These are phyloP conservation scores for Amniataba percoides DNA, from an alignment of 2,797 vertebrate species.

Conservation along the genomic window DNA sequence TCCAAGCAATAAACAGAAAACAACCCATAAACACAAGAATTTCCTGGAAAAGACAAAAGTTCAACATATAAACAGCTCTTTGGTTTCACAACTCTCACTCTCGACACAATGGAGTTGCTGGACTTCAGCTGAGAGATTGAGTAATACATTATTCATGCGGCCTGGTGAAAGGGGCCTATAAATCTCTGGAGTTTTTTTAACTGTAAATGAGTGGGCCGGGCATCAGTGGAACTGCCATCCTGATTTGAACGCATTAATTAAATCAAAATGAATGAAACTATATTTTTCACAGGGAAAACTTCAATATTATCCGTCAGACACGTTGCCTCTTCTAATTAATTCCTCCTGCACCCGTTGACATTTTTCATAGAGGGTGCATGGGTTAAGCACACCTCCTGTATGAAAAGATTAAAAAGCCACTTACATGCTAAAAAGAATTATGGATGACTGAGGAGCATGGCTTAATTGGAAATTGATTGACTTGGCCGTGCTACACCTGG, in stretches of 20 bases:
- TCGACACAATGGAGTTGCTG: constrained; percentile 14
- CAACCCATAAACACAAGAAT: background rate
- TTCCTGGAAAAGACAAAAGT: constrained; percentile 10
- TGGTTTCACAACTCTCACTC: constrained; percentile 13
- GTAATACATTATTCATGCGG: constrained; percentile 70
- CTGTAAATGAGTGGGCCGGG: constrained; percentile 53
- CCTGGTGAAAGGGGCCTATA: constrained; percentile 57
- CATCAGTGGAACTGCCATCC: constrained; percentile 47
- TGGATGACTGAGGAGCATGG: constrained; percentile 60
- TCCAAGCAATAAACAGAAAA: constrained; percentile 11
- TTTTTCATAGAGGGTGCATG: constrained; percentile 46
- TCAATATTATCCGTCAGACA: constrained; percentile 55
- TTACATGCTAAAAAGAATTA: constrained; percentile 71
- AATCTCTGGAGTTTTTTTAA: constrained; percentile 67
- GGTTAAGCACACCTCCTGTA: constrained; percentile 67
- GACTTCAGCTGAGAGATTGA: constrained; percentile 55
- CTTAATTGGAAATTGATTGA: constrained; percentile 81
- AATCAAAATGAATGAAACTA: constrained; percentile 63
- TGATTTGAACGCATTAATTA: constrained; percentile 63
- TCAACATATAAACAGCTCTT: constrained; percentile 27
- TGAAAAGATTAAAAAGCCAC: constrained; percentile 75
- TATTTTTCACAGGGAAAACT: constrained; percentile 48
- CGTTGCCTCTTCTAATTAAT: constrained; percentile 63
- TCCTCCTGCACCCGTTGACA: constrained; percentile 46
- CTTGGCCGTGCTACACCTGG: constrained; percentile 76